Evolutionary conservation across 2,888 invertebrate genomes (phyloP).

Genomic region (Ectropis crepuscularia): DNA sequence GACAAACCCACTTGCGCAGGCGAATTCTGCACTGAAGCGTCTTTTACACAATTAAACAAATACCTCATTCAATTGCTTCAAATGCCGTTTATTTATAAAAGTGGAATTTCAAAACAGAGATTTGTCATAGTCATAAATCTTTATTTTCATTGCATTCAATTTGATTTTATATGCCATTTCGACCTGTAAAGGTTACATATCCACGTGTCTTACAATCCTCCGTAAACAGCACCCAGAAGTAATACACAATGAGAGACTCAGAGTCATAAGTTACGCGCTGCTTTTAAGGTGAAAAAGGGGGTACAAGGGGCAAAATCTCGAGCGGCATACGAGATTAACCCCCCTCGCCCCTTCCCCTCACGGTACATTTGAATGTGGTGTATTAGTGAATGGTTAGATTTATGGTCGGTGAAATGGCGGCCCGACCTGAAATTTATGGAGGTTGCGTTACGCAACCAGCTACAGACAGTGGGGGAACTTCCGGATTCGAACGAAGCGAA

Average conservation of each 20-base stretch:
- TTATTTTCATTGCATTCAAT: too few species aligned
- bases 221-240: conserved; percentile 2
- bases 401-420: conserved; percentile 67
- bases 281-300: conserved; percentile 45
- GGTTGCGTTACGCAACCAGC: conserved; percentile 41
- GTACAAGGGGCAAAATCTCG: conserved; percentile 35
- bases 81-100: too few species aligned
- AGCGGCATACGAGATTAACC: conserved; percentile 45
- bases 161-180: neutral
- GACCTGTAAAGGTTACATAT: neutral
- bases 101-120: too few species aligned
- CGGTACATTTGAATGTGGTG: conserved; percentile 78
- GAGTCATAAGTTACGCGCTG: conserved; percentile 49
- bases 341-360: conserved; percentile 37
- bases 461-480: conserved; percentile 35
- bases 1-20: too few species aligned
- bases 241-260: conserved; percentile 34
- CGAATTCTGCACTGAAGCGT: too few species aligned
- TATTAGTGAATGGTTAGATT: conserved; percentile 79
- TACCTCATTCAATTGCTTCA: too few species aligned
- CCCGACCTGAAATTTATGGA: conserved; percentile 68
- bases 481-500: neutral
- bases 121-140: too few species aligned
- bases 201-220: neutral
- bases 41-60: too few species aligned